Evolutionary conservation across 2,888 invertebrate species (phyloP).

Genomic region (Cremastinae sp.): DNA sequence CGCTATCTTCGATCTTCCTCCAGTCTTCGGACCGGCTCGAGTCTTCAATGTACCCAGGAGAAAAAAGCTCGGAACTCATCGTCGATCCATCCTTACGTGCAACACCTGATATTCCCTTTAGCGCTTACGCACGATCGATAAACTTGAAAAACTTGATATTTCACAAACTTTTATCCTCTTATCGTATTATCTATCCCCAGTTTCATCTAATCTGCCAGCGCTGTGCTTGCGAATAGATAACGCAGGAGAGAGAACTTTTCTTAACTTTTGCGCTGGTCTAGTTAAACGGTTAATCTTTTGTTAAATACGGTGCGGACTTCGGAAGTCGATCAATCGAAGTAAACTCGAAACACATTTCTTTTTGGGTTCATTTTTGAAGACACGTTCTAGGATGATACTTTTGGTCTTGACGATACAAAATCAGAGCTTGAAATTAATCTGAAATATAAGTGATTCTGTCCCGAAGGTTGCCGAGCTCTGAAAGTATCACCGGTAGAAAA

Average conservation of each 20-base stretch:
- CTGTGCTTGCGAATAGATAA: conserved; percentile 48
- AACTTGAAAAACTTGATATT: conserved; percentile 53
- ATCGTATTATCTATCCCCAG: conserved; percentile 34
- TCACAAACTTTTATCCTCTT: conserved; percentile 40
- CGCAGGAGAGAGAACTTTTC: conserved; percentile 7
- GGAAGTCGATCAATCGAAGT: conserved; percentile 1
- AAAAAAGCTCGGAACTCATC: conserved; percentile 23
- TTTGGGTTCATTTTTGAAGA: too few species aligned
- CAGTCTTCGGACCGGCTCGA: conserved; percentile 12
- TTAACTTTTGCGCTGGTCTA: conserved; percentile 12
- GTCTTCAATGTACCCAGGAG: conserved; percentile 7
- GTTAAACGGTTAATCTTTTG: conserved; percentile 20
- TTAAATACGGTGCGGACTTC: conserved; percentile 6
- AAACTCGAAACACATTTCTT: background rate
- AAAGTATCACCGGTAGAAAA: conserved; percentile 6
- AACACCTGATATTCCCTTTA: background rate
- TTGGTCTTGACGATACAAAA: too few species aligned
- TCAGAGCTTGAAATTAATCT: too few species aligned
- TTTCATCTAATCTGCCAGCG: conserved; percentile 29
- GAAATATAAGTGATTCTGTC: conserved; percentile 11
- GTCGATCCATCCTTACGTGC: background rate
- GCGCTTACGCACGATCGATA: conserved; percentile 33
- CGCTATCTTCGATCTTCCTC: conserved; percentile 30
- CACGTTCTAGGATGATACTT: too few species aligned
- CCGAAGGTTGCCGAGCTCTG: conserved; percentile 8